Percentiles rank a stretch among this genome's conserved stretches.
phyloP scores from a whole-genome alignment of 2,797 vertebrate genomes.

The Scyliorhinus canicula region DNA sequence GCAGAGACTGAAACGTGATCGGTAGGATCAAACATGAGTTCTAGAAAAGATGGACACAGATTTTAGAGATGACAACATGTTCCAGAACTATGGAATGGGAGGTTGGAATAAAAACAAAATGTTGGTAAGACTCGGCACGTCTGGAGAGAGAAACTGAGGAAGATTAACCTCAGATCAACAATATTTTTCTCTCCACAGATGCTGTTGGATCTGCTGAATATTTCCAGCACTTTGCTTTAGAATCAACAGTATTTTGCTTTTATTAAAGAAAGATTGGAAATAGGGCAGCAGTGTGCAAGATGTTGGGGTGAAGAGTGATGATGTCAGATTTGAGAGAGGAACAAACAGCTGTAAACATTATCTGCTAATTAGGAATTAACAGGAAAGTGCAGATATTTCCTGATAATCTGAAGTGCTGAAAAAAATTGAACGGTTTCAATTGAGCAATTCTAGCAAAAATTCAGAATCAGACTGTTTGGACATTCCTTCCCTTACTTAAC shows the following conservation, averaged over 20 bases:
- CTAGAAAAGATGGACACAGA: not conserved
- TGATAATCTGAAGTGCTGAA: not conserved
- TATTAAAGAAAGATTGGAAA: too few relatives aligned
- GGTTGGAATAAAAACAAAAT: not conserved
- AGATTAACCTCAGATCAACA: not conserved
- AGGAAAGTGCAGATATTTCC: not conserved
- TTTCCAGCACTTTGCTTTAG: not conserved
- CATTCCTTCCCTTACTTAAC: not conserved
- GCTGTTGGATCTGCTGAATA: not conserved
- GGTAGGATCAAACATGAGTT: not conserved
- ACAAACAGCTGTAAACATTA: too few relatives aligned
- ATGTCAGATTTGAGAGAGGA: too few relatives aligned
- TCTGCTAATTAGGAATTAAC: not conserved
- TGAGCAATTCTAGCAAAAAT: not conserved
- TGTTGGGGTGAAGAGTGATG: too few relatives aligned
- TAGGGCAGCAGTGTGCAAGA: too few relatives aligned
- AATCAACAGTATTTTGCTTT: too few relatives aligned
- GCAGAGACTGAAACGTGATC: not conserved
- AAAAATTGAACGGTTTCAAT: not conserved
- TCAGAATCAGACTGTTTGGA: not conserved
- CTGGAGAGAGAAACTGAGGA: not conserved
- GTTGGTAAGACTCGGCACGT: not conserved
- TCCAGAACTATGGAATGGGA: too few relatives aligned
- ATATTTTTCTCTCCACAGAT: not conserved
- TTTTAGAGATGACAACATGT: too few relatives aligned